Evolutionary conservation across 2,888 invertebrate genomes (phyloP).

Genomic region (Phrixothrix hirtus): DNA sequence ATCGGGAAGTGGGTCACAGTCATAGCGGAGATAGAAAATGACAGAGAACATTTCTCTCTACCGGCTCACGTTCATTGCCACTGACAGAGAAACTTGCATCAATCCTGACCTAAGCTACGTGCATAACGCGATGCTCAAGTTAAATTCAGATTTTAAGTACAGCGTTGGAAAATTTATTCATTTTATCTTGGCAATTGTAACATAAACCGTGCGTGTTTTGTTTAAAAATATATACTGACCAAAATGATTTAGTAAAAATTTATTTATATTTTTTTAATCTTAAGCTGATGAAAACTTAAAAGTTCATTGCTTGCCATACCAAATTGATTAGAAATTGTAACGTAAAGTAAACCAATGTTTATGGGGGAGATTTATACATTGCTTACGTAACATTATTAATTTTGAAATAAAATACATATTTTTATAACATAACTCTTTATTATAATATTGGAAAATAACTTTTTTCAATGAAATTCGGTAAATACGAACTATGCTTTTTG

Average conservation of each 20-base stretch:
- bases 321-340: too few relatives aligned
- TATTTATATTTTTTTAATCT: neutral
- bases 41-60: slow-evolving; percentile 41
- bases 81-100: slow-evolving; percentile 38
- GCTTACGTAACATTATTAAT: too few relatives aligned
- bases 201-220: neutral
- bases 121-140: slow-evolving; percentile 18
- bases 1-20: slow-evolving; percentile 54
- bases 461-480: too few relatives aligned
- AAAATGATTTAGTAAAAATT: neutral
- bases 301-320: too few relatives aligned
- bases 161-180: slow-evolving; percentile 7
- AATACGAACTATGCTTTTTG: too few relatives aligned
- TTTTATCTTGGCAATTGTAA: slow-evolving; percentile 3
- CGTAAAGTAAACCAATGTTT: too few relatives aligned
- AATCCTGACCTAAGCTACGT: slow-evolving; percentile 41
- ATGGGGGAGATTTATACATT: too few relatives aligned
- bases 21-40: slow-evolving; percentile 48
- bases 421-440: too few relatives aligned
- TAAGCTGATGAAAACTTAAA: too few relatives aligned
- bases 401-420: too few relatives aligned
- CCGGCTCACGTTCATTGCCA: slow-evolving; percentile 39
- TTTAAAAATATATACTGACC: neutral
- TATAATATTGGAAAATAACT: too few relatives aligned
- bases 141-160: slow-evolving; percentile 10